Evolutionary conservation across 1,140 invertebrate species (phyloP), one percentile per base, ranked within the genome.

Genomic region (Aleiodes sp.): DNA sequence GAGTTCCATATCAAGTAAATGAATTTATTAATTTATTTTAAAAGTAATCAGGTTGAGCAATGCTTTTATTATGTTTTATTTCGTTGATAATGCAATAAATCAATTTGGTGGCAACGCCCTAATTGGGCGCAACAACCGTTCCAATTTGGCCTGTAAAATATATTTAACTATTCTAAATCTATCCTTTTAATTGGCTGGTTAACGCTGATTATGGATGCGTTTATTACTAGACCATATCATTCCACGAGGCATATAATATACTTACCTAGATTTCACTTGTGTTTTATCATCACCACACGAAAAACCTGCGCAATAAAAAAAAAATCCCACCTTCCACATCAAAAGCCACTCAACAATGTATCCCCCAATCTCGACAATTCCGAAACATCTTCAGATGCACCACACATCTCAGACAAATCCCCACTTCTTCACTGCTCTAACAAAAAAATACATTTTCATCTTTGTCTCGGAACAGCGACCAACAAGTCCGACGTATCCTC

Each of bases 191-290:
- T 83, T 83, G 78, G 80, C 75, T 75, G 70, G 75, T 78, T 78
- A 81, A 26, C 59, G 75, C 70, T n/a, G 79, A 84, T 84, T 79
- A 80, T 80, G 75, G 76, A 80, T 79, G 76, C 79, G 76, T 64
- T 71, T 77, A 83, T 84, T 85, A 85, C 81, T 86, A 86, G 84
- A 85, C 83, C 84, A 84, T 83, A 73, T 73, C 72, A 76, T 78
- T 82, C 82, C 84, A 60, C 59, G 77, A 74, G 75, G 82, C 84
- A 85, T 86, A 86, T 84, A 85, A 84, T 86, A 86, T 76, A 85
- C 84, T 86, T 85, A 86, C 84, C 84, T 86, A 84, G 82, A 86
- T 86, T 86, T 85, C 84, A 85, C 84, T 78, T 75, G 75, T 73
- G 70, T 76, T 59, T 26, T 26, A 75, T 72, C 29, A 73, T 57